Evolutionary conservation across 2,113 vertebrate genomes (phyloP).

Genomic region (Chroicocephalus ridibundus): DNA sequence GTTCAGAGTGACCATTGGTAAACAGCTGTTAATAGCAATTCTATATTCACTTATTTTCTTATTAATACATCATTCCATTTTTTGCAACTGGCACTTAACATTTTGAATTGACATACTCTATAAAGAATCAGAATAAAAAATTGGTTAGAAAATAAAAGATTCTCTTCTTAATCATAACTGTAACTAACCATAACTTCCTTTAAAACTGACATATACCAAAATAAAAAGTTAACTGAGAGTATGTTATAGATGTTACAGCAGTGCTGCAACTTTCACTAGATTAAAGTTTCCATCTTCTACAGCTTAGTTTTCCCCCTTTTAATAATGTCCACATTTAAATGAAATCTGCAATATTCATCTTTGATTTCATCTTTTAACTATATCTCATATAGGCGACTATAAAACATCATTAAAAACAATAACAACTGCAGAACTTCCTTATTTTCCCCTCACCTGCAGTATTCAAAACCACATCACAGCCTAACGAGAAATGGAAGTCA

Average conservation of each 20-base stretch:
- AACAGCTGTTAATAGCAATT: not conserved
- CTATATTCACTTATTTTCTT: not conserved
- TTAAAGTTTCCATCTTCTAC: not conserved
- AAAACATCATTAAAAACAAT: not conserved
- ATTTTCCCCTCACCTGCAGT: conserved; percentile 36
- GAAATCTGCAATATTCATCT: not conserved
- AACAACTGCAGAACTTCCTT: conserved; percentile 4
- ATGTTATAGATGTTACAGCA: not conserved
- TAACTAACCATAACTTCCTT: not conserved
- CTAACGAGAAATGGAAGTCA: conserved; percentile 34
- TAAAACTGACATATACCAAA: not conserved
- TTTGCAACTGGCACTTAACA: not conserved
- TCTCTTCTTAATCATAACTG: not conserved
- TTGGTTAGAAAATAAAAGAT: not conserved
- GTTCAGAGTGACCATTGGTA: not conserved
- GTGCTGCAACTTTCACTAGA: not conserved
- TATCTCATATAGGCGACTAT: not conserved
- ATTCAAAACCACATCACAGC: conserved; percentile 35
- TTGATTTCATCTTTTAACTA: not conserved
- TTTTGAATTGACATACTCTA: not conserved
- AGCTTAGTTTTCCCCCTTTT: not conserved
- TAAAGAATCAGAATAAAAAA: not conserved
- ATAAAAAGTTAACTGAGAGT: not conserved
- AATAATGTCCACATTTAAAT: not conserved
- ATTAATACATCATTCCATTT: not conserved